phyloP scores from a whole-genome alignment of 2,113 vertebrate genomes.

The Microtus pennsylvanicus region DNA sequence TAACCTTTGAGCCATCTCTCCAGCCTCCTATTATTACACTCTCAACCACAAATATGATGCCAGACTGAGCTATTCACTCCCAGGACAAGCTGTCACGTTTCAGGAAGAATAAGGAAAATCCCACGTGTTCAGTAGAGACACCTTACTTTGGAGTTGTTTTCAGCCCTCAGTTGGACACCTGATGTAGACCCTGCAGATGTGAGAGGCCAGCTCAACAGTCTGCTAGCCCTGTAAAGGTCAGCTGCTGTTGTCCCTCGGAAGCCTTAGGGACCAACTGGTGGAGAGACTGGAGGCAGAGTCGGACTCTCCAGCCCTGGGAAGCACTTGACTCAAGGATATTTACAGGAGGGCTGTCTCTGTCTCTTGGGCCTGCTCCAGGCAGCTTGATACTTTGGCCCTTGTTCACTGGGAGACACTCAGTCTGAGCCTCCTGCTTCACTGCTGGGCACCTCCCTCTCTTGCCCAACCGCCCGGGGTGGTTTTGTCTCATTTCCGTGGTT shows the following conservation, averaged over 20 bases:
- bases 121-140: neutral
- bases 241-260: neutral
- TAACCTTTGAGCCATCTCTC: neutral
- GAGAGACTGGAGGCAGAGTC: neutral
- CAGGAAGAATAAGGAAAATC: neutral
- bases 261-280: neutral
- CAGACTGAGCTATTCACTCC: neutral
- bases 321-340: neutral
- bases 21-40: too few relatives aligned
- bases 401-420: neutral
- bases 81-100: neutral
- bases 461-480: constrained; percentile 38
- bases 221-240: neutral
- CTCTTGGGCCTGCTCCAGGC: constrained; percentile 4
- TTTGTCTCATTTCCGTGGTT: constrained; percentile 64
- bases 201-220: neutral
- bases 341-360: neutral
- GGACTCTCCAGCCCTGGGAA: neutral
- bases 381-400: constrained; percentile 21
- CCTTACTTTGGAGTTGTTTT: neutral
- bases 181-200: neutral
- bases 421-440: constrained; percentile 22
- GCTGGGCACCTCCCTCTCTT: constrained; percentile 57
- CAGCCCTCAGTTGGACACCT: neutral
- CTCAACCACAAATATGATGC: too few relatives aligned